Evolutionary conservation across 1,140 invertebrate species (phyloP), one percentile per base, ranked within the genome.

Genomic region (Sitodiplosis mosellana): DNA sequence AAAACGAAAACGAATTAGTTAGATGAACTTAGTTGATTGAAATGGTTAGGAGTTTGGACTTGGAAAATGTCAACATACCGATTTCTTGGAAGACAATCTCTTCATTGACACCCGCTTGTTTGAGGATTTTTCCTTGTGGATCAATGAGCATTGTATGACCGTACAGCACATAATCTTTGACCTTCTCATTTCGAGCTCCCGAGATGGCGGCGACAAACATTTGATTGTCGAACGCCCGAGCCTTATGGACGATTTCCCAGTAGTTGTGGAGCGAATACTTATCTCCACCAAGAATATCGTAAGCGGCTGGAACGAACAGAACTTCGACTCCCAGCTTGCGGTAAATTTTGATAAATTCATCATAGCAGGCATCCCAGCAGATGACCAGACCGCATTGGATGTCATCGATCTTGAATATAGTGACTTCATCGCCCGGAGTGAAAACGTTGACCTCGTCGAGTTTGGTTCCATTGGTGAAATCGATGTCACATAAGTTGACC

Each of bases 61-160:
- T 27, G 10, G 3, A 10, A 27, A 27, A 27, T 27, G 27, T 7
- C 14, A 18, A 47, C 46, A 17, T 37, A 47, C 46, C 46, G 18
- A 47, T 12, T 17, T 47, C 33, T 10, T 7, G 10, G 19, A 22
- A 20, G 15, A 47, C 14, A 15, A 47, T 33, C 36, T 37, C 46
- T 11, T 47, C 46, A 2, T 22, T 40, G 19, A 17, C 36, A 17
- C 33, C 33, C 37, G 33, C 46, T 11, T 27, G 8, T 8, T 12
- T 15, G 11, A 47, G 7, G 21, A 47, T 27, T 3, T 27, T 19
- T 18, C 46, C 46, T 20, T 33, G 15, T 19, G 46, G 33, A 37
- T 47, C 36, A 15, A 47, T 33, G 10, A 47, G 8, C 46, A 47
- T 47, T 2, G 46, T 17, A 40, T 47, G 46, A 14, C 46, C 46